Conservation (phyloP, 2,888 invertebrate species). For the Papilio demoleus region DNA sequence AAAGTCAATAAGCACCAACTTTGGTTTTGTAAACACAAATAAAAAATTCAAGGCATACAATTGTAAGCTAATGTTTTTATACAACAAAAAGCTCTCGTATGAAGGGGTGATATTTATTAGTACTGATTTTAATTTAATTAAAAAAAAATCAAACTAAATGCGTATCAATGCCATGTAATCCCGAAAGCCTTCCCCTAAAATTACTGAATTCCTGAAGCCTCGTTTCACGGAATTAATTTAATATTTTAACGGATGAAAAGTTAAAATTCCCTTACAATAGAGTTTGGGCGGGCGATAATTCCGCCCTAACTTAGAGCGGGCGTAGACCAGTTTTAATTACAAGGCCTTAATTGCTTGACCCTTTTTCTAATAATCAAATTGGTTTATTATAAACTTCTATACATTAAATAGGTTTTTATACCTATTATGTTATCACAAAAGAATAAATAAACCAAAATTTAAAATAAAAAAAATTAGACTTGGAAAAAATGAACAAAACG, state of each 20-base stretch:
- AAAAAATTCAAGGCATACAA: slow-evolving; percentile 22
- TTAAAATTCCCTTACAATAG: slow-evolving; percentile 44
- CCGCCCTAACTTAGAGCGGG: slow-evolving; percentile 31
- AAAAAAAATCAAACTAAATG: slow-evolving; percentile 34
- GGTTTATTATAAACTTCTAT: slow-evolving; percentile 39
- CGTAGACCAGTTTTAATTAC: slow-evolving; percentile 53
- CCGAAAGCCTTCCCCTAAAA: slow-evolving; percentile 30
- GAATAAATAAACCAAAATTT: neutral
- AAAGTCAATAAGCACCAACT: slow-evolving; percentile 32
- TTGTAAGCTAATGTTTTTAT: slow-evolving; percentile 28
- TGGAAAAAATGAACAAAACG: no score
- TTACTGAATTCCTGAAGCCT: slow-evolving; percentile 31
- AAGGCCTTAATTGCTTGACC: slow-evolving; percentile 48
- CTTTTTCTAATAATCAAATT: slow-evolving; percentile 47
- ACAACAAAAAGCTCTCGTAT: slow-evolving; percentile 27
- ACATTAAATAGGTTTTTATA: slow-evolving; percentile 12
- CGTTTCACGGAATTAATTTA: slow-evolving; percentile 41
- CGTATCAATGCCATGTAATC: slow-evolving; percentile 29
- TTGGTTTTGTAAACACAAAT: slow-evolving; percentile 28
- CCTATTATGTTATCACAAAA: neutral
- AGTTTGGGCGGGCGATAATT: slow-evolving; percentile 42
- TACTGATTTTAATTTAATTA: slow-evolving; percentile 33
- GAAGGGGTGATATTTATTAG: slow-evolving; percentile 38
- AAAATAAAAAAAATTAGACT: neutral
- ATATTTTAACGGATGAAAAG: slow-evolving; percentile 43